phyloP scores from a whole-genome alignment of 2,888 invertebrate species.

The Quadriops clusia region DNA sequence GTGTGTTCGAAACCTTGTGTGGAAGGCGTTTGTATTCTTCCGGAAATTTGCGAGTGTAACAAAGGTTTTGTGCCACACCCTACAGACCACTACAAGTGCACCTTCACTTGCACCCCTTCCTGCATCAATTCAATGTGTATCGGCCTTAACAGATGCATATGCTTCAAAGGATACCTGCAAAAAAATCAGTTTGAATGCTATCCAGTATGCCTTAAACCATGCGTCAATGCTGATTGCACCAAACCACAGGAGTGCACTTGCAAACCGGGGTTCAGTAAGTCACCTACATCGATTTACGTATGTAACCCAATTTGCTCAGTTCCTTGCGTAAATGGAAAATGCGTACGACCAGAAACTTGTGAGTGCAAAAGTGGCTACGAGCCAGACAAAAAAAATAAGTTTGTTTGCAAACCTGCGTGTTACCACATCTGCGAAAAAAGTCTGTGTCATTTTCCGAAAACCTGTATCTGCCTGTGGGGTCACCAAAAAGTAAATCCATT shows the following conservation, averaged over 20 bases:
- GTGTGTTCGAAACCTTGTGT: conserved; percentile 49
- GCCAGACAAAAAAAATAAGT: conserved; percentile 9
- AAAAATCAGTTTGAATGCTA: no score
- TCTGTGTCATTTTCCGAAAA: no score
- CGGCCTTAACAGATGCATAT: conserved; percentile 6
- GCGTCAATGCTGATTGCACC: conserved; percentile 12
- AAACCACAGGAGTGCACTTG: conserved; percentile 10
- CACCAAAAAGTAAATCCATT: no score
- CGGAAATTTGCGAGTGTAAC: conserved; percentile 50
- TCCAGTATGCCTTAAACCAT: conserved; percentile 11
- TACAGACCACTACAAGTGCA: conserved; percentile 11
- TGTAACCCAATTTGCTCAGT: no score
- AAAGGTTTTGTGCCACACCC: conserved; percentile 5
- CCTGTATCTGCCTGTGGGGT: no score
- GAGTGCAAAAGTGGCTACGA: conserved; percentile 18
- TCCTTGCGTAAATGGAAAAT: not conserved
- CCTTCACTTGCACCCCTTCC: conserved; percentile 9
- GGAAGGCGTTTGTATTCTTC: conserved; percentile 53
- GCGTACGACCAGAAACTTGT: conserved; percentile 16
- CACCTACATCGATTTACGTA: no score
- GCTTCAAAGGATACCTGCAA: conserved; percentile 5
- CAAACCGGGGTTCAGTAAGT: conserved; percentile 6
- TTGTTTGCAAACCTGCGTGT: conserved; percentile 12
- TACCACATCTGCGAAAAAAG: no score
- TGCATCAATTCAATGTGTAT: conserved; percentile 10